phyloP scores from a whole-genome alignment of 2,113 vertebrate species.

The Platysternon megacephalum region DNA sequence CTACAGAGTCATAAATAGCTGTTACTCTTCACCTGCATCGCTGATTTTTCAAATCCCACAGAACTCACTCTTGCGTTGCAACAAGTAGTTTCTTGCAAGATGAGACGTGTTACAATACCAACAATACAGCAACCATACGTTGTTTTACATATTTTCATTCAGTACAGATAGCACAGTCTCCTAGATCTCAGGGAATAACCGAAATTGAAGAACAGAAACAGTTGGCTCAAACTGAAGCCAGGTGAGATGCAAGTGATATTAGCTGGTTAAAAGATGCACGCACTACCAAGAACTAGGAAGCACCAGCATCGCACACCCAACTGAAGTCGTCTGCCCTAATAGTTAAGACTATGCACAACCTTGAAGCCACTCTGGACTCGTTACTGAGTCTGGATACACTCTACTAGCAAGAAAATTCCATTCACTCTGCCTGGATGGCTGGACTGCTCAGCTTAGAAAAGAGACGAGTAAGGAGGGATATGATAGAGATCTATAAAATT shows the following conservation, averaged over 20 bases:
- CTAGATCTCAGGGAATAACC: too few relatives aligned
- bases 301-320: neutral
- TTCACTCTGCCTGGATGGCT: neutral
- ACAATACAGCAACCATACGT: neutral
- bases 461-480: too few relatives aligned
- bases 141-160: neutral
- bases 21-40: neutral
- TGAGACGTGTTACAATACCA: neutral
- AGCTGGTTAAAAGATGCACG: neutral
- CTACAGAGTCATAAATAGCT: neutral
- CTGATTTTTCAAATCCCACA: neutral
- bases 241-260: neutral
- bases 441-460: too few relatives aligned
- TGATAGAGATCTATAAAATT: too few relatives aligned
- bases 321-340: accelerated
- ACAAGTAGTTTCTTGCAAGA: neutral
- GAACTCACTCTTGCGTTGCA: neutral
- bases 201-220: neutral
- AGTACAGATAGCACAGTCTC: neutral
- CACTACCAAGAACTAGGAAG: neutral
- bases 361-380: accelerated
- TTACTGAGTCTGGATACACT: neutral
- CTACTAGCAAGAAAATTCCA: neutral
- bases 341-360: neutral
- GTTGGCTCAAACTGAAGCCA: neutral